Evolutionary conservation across 2,797 vertebrate species (phyloP).

Genomic region (Lagocephalus sceleratus): DNA sequence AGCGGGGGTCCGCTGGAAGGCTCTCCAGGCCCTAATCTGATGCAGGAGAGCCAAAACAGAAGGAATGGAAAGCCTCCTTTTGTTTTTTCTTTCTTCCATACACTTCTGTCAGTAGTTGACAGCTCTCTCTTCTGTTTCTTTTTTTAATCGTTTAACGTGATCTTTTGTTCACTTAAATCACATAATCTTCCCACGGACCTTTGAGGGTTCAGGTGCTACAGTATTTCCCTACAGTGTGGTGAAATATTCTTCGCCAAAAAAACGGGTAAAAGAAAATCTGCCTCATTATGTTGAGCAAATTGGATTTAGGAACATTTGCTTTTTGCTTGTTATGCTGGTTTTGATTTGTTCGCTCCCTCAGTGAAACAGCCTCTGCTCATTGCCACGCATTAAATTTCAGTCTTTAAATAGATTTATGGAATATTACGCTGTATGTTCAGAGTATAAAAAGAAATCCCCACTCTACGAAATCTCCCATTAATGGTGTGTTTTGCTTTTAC

Average conservation of each 20-base stretch:
- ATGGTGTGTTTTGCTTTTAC: constrained; percentile 23
- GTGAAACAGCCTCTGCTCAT: constrained; percentile 9
- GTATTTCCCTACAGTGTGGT: constrained; percentile 11
- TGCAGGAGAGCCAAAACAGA: constrained; percentile 57
- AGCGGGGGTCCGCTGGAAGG: constrained; percentile 62
- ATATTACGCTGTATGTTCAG: constrained; percentile 17
- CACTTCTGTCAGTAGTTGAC: neutral
- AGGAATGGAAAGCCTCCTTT: constrained; percentile 58
- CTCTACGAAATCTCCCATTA: constrained; percentile 24
- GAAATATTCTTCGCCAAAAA: constrained; percentile 22
- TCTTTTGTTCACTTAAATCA: neutral
- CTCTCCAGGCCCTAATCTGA: constrained; percentile 60
- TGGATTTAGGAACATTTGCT: constrained; percentile 41
- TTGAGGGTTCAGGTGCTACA: no score
- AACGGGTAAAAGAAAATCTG: neutral
- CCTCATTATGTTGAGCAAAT: constrained; percentile 31
- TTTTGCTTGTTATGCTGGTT: constrained; percentile 31
- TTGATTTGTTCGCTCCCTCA: constrained; percentile 29
- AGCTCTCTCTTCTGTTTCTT: constrained; percentile 3
- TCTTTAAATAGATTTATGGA: constrained; percentile 39
- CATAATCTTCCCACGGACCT: no score
- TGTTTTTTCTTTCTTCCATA: constrained; percentile 47
- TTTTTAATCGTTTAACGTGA: neutral
- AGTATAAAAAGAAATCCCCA: constrained; percentile 26
- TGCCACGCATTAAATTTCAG: constrained; percentile 23